Evolutionary conservation across 2,797 vertebrate species (phyloP).

Genomic region (Mus spretus): DNA sequence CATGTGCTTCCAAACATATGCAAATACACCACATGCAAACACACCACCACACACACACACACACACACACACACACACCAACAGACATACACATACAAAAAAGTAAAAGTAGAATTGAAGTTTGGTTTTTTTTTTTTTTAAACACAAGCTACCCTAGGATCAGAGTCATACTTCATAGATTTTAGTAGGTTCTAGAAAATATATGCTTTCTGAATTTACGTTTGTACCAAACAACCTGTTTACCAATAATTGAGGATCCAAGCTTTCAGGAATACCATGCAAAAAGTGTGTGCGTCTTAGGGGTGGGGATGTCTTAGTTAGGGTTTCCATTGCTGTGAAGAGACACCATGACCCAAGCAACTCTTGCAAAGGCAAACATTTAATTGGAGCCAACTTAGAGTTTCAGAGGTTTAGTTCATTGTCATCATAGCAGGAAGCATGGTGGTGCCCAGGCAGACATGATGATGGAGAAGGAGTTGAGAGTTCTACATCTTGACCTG

Average conservation of each 20-base stretch:
- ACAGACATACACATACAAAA: neutral
- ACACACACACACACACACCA: neutral
- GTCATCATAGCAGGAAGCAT: neutral
- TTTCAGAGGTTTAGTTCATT: neutral
- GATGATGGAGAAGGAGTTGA: neutral
- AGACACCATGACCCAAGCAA: neutral
- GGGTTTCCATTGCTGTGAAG: neutral
- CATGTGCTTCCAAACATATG: neutral
- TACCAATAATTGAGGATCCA: neutral
- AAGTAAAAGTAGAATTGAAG: neutral
- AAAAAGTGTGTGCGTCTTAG: neutral
- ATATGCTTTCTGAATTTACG: neutral
- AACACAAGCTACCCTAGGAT: neutral
- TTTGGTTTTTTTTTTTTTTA: too few species aligned
- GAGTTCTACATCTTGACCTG: neutral
- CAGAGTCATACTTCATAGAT: neutral
- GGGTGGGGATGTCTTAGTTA: neutral
- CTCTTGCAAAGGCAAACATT: neutral
- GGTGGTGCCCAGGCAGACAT: neutral
- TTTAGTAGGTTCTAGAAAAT: neutral
- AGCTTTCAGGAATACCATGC: neutral
- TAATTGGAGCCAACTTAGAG: neutral
- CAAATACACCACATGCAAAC: neutral
- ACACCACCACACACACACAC: neutral
- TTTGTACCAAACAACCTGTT: neutral